Evolutionary conservation across 1,140 invertebrate species (phyloP).

Genomic region (Diabrotica undecimpunctata): DNA sequence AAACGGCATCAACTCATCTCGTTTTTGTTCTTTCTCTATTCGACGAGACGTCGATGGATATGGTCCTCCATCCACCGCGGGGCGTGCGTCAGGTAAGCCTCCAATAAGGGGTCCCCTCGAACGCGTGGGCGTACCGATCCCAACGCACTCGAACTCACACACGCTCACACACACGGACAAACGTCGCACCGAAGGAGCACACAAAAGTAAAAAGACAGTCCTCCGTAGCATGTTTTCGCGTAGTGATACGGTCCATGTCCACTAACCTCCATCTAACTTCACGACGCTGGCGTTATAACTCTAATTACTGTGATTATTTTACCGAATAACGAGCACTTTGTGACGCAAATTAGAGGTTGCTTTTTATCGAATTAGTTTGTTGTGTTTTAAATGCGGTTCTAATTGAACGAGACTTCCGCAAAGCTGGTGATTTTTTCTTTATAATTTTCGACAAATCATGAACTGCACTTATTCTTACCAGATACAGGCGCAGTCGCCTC

Average conservation of each 20-base stretch:
- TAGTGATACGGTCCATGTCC: conserved; percentile 38
- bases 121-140: conserved; percentile 41
- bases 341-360: conserved; percentile 35
- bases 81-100: conserved; percentile 38
- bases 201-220: conserved; percentile 31
- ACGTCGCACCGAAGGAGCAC: too few species aligned
- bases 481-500: conserved; percentile 42
- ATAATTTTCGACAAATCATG: conserved; percentile 29
- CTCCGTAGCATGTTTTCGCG: conserved; percentile 30
- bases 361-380: conserved; percentile 37
- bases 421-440: too few species aligned
- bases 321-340: conserved; percentile 36
- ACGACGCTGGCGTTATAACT: conserved; percentile 15
- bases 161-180: conserved; percentile 18
- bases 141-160: conserved; percentile 20
- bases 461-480: conserved; percentile 45
- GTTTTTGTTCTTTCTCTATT: too few species aligned
- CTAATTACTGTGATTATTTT: conserved; percentile 36
- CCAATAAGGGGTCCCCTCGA: conserved; percentile 37
- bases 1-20: too few species aligned
- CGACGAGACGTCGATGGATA: too few species aligned
- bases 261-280: conserved; percentile 8
- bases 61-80: conserved; percentile 18
- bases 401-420: conserved; percentile 5
- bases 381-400: conserved; percentile 17